These are phyloP conservation scores for Ephialtes manifestator DNA, from an alignment of 2,888 invertebrate genomes.

Conservation along the genomic window DNA sequence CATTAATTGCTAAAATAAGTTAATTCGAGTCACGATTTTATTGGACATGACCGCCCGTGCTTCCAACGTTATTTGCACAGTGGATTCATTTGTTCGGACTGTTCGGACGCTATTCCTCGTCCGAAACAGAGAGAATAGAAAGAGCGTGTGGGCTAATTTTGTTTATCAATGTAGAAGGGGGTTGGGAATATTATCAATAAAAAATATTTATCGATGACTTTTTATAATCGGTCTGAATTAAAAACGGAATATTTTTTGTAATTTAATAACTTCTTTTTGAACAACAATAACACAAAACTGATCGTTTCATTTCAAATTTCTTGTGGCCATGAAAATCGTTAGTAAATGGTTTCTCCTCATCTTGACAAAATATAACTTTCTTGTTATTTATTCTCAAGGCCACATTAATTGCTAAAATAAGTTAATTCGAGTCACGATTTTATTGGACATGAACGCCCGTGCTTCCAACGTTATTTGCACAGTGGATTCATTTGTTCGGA, in stretches of 20 bases:
- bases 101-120: constrained; percentile 8
- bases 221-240: too few relatives aligned
- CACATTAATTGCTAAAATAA: constrained; percentile 12
- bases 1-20: constrained; percentile 11
- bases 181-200: not conserved
- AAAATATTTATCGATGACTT: not conserved
- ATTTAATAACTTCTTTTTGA: not conserved
- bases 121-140: constrained; percentile 2
- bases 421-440: not conserved
- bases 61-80: not conserved
- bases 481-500: constrained; percentile 16
- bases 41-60: not conserved
- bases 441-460: not conserved
- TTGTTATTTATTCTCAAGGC: not conserved
- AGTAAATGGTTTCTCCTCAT: not conserved
- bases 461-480: not conserved
- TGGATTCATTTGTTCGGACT: constrained; percentile 12
- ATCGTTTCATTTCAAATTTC: not conserved
- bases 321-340: not conserved
- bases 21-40: not conserved
- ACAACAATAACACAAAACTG: not conserved
- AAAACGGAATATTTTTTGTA: not conserved
- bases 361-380: not conserved
- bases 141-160: constrained; percentile 27
- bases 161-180: too few relatives aligned